Base-by-base conservation (phyloP, 92 coral and sea anemone species). In the Anthopleura xanthogrammica region DNA sequence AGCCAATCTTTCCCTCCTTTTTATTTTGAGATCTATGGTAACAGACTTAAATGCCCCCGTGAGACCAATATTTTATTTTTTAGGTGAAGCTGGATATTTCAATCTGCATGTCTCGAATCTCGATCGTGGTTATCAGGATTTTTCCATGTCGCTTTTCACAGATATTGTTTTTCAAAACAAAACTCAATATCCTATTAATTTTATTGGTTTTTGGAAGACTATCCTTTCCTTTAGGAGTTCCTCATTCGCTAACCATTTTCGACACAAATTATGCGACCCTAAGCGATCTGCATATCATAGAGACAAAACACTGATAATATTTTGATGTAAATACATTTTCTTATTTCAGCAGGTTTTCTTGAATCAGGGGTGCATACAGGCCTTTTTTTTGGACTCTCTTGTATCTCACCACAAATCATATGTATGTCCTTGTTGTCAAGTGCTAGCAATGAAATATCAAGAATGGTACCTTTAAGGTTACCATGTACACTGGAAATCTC, bases 321-420 rank as follows among this genome's bases (percentile, higher is more conserved):
- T 68, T 68, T 68, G 16, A 22, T 68, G 17, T 36, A 24, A 2
- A 10, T 68, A 11, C 29, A 11, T 68, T 68, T 23, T 36, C 24
- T 20, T 46, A 46, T 68, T 68, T 36, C 24, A 12, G 74, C 74
- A 36, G 11, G 42, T 14, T 68, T 68, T 29, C 7, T 29, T 8
- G 11, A 23, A 64, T 20, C 42, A 68, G 74, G 17, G 72, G 41
- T 41, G 41, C 24, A 80, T 29, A 29, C 0, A 29, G 36, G 36
- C 36, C 36, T 29, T 29, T 29, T 29, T 16, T 19, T 23, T 40
- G 54, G 12, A 3, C 79, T 42, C n/a, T 58, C 41, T 29, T 78
- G n/a, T 79, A 80, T 80, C 75, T 80, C 22, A 70, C 83, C 83
- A 40, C 76, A 80, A 80, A 80, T 64, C 83, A 39, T 72, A 80